Conservation (phyloP, 2,797 vertebrate species). For the Lepilemur ruficaudatus region DNA sequence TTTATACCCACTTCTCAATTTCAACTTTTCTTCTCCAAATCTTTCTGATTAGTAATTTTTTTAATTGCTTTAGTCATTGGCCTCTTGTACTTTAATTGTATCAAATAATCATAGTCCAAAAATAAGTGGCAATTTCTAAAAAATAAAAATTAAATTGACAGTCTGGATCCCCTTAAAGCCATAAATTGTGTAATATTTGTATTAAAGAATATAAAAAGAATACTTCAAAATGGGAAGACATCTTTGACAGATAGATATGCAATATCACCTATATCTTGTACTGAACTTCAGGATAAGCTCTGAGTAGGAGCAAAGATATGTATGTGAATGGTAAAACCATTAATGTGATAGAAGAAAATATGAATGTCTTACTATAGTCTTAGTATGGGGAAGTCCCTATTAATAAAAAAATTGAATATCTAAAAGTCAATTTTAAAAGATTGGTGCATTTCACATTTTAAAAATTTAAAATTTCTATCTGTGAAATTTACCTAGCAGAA, state of each 20-base stretch:
- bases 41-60: not conserved
- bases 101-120: not conserved
- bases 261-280: not conserved
- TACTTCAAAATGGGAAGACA: not conserved
- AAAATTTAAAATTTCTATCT: not conserved
- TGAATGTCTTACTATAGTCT: not conserved
- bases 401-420: constrained; percentile 7
- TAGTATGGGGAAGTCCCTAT: not conserved
- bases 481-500: not conserved
- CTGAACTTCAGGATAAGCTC: not conserved
- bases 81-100: not conserved
- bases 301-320: constrained; percentile 15
- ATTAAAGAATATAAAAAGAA: constrained; percentile 6
- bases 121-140: not conserved
- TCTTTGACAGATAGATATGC: not conserved
- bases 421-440: not conserved
- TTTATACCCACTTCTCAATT: not conserved
- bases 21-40: not conserved
- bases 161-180: not conserved
- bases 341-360: constrained; percentile 3
- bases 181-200: constrained; percentile 3
- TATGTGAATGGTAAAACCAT: not conserved
- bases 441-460: not conserved
- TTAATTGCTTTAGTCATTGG: not conserved
- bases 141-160: not conserved